phyloP scores from a whole-genome alignment of 2,113 vertebrate genomes.

The Pollachius pollachius region DNA sequence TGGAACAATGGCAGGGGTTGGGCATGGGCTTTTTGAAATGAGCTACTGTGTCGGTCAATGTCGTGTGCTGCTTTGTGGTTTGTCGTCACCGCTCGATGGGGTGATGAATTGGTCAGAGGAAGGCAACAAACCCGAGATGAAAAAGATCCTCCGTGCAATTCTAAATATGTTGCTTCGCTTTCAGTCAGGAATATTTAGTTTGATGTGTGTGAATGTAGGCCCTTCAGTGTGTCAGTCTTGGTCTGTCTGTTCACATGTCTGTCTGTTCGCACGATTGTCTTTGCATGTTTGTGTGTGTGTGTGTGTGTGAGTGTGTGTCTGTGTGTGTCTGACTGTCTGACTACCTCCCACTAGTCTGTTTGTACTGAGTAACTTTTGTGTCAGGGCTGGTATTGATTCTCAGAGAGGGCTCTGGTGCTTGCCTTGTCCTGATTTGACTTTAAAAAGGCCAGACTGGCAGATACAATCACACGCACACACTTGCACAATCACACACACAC shows the following conservation, averaged over 20 bases:
- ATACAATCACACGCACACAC: too few species aligned
- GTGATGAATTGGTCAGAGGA: slow-evolving; percentile 12
- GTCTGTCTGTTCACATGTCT: not conserved
- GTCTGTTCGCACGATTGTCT: slow-evolving; percentile 17
- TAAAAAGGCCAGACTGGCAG: slow-evolving; percentile 63
- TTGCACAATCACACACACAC: too few species aligned
- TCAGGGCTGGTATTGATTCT: slow-evolving; percentile 57
- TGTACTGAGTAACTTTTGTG: not conserved
- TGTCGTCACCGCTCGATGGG: slow-evolving; percentile 38
- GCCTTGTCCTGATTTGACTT: slow-evolving; percentile 67
- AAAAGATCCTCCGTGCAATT: not conserved
- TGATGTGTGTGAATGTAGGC: too few species aligned
- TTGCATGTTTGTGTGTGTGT: too few species aligned
- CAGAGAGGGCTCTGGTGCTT: slow-evolving; percentile 51
- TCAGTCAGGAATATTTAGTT: too few species aligned
- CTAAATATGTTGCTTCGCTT: too few species aligned
- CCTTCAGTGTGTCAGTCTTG: too few species aligned
- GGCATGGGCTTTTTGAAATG: slow-evolving; percentile 28
- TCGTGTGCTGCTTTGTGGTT: slow-evolving; percentile 24
- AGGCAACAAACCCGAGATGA: slow-evolving; percentile 23
- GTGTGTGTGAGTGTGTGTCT: too few species aligned
- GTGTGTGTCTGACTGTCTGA: slow-evolving; percentile 35
- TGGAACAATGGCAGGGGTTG: slow-evolving; percentile 46
- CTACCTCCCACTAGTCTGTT: not conserved
- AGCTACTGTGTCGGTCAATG: slow-evolving; percentile 29